Conservation (phyloP, 1,140 invertebrate species). For the Oryctes rhinoceros region DNA sequence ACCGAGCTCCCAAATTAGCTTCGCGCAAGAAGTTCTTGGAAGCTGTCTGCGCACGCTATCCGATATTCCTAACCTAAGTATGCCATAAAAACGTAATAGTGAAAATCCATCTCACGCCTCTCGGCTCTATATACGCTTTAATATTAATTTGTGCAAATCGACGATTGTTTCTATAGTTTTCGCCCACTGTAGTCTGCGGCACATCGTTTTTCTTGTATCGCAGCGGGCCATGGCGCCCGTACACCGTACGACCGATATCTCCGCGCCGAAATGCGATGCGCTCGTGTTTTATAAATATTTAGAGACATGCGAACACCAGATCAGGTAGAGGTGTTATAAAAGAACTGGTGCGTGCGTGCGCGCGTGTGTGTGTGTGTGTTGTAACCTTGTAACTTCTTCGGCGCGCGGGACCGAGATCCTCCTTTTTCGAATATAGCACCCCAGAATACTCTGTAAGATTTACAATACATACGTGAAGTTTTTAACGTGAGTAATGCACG, state of each 20-base stretch:
- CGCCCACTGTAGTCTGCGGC: conserved; percentile 28
- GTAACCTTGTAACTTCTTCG: conserved; percentile 28
- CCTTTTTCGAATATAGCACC: conserved; percentile 31
- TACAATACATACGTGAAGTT: conserved; percentile 13
- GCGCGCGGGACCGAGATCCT: conserved; percentile 16
- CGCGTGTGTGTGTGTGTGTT: not conserved
- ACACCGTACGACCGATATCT: conserved; percentile 17
- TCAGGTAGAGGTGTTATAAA: conserved; percentile 40
- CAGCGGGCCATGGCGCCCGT: conserved; percentile 38
- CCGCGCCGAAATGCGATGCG: conserved; percentile 25
- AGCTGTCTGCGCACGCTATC: no score
- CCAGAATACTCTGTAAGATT: conserved; percentile 25
- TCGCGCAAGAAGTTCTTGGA: no score
- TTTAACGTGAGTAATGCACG: not conserved
- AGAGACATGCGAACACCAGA: conserved; percentile 15
- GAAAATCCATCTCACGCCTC: not conserved
- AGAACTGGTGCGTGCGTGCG: not conserved
- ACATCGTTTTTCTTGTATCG: conserved; percentile 34
- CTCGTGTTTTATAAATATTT: conserved; percentile 36
- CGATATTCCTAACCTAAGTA: no score
- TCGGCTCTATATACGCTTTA: not conserved
- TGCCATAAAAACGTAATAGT: conserved; percentile 1
- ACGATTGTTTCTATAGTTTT: conserved; percentile 38
- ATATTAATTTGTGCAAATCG: conserved; percentile 41
- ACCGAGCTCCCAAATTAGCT: no score